A percentile compares a stretch with the other conserved stretches of the same genome.
phyloP scores from a whole-genome alignment of 37 sponge, comb jelly and placozoan genomes.

The Haliclona indistincta region DNA sequence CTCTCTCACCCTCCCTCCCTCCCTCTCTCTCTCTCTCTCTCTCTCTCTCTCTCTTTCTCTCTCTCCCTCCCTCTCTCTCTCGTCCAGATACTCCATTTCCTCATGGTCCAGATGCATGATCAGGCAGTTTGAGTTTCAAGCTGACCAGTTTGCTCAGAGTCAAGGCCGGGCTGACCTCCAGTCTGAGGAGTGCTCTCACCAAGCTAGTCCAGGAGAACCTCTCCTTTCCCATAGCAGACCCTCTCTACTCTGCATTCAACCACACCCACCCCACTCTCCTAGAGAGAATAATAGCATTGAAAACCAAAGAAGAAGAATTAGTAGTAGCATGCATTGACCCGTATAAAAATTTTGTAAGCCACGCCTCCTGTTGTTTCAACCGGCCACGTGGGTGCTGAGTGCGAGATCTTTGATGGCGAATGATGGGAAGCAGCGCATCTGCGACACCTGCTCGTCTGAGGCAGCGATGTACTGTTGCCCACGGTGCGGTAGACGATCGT shows the following conservation, averaged over 20 bases:
- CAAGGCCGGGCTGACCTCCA: conserved; percentile 51
- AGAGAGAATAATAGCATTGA: conserved; percentile 70
- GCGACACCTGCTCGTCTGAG: too few relatives aligned
- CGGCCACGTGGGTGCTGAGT: too few relatives aligned
- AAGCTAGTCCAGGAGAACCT: conserved; percentile 86
- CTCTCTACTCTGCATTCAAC: conserved; percentile 88
- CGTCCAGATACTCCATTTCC: too few relatives aligned
- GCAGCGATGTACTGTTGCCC: too few relatives aligned
- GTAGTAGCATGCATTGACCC: too few relatives aligned
- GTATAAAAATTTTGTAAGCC: too few relatives aligned
- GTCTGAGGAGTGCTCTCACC: conserved; percentile 71
- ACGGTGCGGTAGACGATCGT: too few relatives aligned
- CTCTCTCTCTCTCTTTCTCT: not conserved
- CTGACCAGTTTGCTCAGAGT: conserved; percentile 86
- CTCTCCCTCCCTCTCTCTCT: not conserved
- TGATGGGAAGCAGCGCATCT: too few relatives aligned
- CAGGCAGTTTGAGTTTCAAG: conserved; percentile 95
- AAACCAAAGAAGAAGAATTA: conserved; percentile 12
- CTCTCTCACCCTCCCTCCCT: too few relatives aligned
- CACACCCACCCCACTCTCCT: conserved; percentile 92
- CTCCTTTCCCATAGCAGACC: conserved; percentile 87
- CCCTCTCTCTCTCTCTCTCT: conserved; percentile 2
- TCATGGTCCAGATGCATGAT: not conserved
- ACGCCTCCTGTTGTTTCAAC: too few relatives aligned
- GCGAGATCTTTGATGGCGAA: too few relatives aligned